Base-by-base conservation (phyloP, 1,140 invertebrate genomes). In the Carcinoscorpius rotundicauda region DNA sequence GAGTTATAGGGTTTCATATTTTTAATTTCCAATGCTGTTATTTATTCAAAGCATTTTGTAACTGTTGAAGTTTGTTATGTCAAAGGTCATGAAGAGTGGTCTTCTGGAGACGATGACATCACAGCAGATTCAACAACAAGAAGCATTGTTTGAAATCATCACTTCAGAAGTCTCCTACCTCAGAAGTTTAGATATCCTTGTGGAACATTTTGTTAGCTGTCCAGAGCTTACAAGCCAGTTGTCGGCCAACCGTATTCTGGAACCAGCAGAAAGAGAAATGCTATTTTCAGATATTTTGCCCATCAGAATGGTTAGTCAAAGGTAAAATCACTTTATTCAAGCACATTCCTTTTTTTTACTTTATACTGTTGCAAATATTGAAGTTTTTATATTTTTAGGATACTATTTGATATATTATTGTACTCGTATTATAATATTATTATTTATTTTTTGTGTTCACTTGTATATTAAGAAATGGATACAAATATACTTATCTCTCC, bases 101-200 rank as follows among this genome's bases (percentile, higher is more conserved):
- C 66, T 78, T 73, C 55, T 80, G 82, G 85, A 83, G 72, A 84
- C 82, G 3, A 76, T 93, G 56, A 84, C 82, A 55, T 79, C 82
- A 6, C 81, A 83, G 4, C 84, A 90, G 71, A 85, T 86, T 71
- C 87, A 87, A 72, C 78, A 93, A 3, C 92, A 95, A 78, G 92
- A 95, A 78, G 91, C 89, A 29, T 92, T 93, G 78, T 97, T 96
- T 77, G 92, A 98, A 80, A 87, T 98, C 61, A 85, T 98, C 50
- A 96, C 93, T 0, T 97, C 93, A 0, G 96, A 98, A 79, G 93
- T 94, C 0, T 96, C 93, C 1, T 98, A 98, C 74, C 80, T 97
- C 29, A 94, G 95, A 77, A 96, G 91, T 3, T 77, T 98, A 52
- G 90, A 90, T 71, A 86, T 98, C 9, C 78, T 98, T 51, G 87